Base-by-base conservation (phyloP, 2,113 vertebrate species). In the Opisthocomus hoazin region DNA sequence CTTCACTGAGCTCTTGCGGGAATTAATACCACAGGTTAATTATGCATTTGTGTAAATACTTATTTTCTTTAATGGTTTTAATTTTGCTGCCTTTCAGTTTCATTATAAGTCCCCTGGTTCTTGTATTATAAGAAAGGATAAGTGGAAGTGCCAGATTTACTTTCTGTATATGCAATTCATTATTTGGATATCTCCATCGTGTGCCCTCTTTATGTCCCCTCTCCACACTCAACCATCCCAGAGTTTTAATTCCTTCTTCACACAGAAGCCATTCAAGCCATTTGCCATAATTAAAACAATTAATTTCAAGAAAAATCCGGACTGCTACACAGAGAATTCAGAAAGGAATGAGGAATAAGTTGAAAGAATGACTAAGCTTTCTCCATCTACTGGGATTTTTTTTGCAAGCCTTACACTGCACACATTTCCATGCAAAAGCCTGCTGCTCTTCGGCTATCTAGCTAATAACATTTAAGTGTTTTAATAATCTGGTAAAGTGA, bases 241-340 rank as follows among this genome's bases (percentile, higher is more conserved):
- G 77, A 76, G 89, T 94, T 94, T 94, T 89, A 90, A 97, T 96
- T 95, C 94, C 75, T 84, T 68, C 78, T 78, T 78, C 92, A 54
- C 81, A 36, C 66, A 95, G 74, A 90, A 96, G 77, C 89, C 65
- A 66, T 95, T 96, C 84, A 71, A 94, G 89, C 80, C 84, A 91
- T 94, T 95, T 94, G 57, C 91, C 77, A 73, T 96, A 96, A 96
- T 95, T 96, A 96, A 96, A 97, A 87, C 94, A 93, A 96, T 96
- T 97, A 94, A 97, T 96, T 96, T 91, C 84, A 63, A 85, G 84
- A 45, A 63, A 63, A 95, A 91, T 50, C 69, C 87, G 66, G 89
- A 43, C 43, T 54, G 66, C 54, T 73, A 46, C 70, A 73, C 20
- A 77, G 91, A 96, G 77, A 94, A 92, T 51, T 96, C 45, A 63